Evolutionary conservation across 2,888 invertebrate genomes (phyloP).

Genomic region (Monoplex corrugatus): DNA sequence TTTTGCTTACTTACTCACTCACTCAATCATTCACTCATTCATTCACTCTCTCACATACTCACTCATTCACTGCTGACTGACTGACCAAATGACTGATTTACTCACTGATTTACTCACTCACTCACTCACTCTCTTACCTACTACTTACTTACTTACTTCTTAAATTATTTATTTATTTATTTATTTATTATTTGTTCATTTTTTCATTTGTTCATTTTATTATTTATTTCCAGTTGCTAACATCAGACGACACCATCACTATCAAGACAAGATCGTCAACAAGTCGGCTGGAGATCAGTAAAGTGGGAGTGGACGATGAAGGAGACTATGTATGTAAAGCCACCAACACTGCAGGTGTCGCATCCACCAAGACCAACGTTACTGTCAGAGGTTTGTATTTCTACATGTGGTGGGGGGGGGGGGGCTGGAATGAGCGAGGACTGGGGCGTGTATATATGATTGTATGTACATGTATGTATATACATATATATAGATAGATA

Average conservation of each 20-base stretch:
- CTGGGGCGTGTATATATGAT: background rate
- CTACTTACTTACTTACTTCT: background rate
- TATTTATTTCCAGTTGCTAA: conserved; percentile 65
- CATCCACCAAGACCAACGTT: conserved; percentile 68
- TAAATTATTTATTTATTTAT: background rate
- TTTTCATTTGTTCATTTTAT: background rate
- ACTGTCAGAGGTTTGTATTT: conserved; percentile 67
- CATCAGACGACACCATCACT: conserved; percentile 63
- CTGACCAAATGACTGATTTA: background rate
- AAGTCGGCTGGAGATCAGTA: conserved; percentile 68
- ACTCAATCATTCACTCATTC: background rate
- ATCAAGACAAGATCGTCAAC: conserved; percentile 66
- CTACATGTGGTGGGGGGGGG: background rate
- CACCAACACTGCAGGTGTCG: conserved; percentile 70
- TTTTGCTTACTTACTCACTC: background rate
- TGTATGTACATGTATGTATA: background rate
- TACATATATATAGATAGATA: too few species aligned
- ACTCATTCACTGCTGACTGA: background rate
- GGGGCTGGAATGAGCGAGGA: background rate
- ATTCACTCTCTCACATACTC: background rate
- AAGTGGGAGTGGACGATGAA: conserved; percentile 65
- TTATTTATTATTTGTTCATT: background rate
- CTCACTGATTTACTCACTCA: background rate
- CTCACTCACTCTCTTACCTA: background rate
- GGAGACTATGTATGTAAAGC: conserved; percentile 75